Evolutionary conservation across 2,888 invertebrate genomes (phyloP), one percentile per base, ranked within the genome.

Genomic region (Lottia gigantea): DNA sequence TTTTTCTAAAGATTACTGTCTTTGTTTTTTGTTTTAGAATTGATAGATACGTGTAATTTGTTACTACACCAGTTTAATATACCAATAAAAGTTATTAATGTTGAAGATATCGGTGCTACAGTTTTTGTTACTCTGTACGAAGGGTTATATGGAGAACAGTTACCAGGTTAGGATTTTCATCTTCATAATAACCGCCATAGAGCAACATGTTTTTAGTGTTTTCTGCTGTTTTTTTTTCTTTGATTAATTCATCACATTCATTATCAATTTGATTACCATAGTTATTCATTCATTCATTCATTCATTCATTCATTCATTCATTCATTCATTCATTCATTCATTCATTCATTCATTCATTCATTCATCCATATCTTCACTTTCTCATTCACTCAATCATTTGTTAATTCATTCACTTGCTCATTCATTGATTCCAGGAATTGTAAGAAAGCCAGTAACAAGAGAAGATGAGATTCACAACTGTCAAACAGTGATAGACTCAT

Each of bases 391-490:
- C 31, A 31, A 31, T 3, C 6, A 31, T 31, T 40, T 11, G 2
- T 40, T 40, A 3, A 40, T 40, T 40, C 1, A 40, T 40, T 40
- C 11, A 8, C 1, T 40, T 1, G 7, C 7, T 40, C 11, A 40
- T 40, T 31, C 40, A 40, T 40, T 40, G 14, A 19, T 31, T 71
- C 26, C 75, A 84, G 84, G 83, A 66, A 78, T 85, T 8, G 78
- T 85, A 1, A 75, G 80, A 8, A 76, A 78, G 16, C 80, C 86
- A 14, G 70, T 72, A 14, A 81, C 82, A 1, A 76, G 76, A 66
- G 85, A 87, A 70, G 88, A 88, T 81, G 86, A 87, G 73, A 80
- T 85, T 6, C 86, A 88, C 74, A 88, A 88, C 72, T 79, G 84
- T 65, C 87, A 88, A 76, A 73, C 76, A 7, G 86, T 88, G 23